Evolutionary conservation across 1,140 invertebrate species (phyloP), one percentile per base, ranked within the genome.

Genomic region (Diplogasteroides magnus): DNA sequence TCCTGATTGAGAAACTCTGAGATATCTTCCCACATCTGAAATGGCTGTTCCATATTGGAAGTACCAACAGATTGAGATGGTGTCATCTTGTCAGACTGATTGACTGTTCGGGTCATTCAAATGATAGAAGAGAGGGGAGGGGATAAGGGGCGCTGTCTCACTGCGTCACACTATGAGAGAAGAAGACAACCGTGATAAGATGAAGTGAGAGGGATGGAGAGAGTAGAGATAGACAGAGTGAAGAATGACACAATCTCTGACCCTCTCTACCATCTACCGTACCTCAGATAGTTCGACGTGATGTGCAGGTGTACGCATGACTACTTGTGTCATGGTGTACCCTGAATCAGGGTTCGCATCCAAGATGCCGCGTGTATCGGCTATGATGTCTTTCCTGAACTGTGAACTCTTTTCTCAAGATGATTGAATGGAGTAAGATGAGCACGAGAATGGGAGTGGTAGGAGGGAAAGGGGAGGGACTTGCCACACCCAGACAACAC

Each of bases 21-120:
- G 29, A 68, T 68, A 26, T 68, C 67, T 25, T 68, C 58, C 67
- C 67, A 68, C 23, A 68, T 55, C 67, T 68, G 67, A 64, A 68
- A 64, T n/a, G n/a, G n/a, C n/a, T n/a, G n/a, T n/a, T n/a, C n/a
- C n/a, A n/a, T n/a, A n/a, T n/a, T n/a, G n/a, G n/a, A n/a, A n/a
- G n/a, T n/a, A n/a, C n/a, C n/a, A n/a, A n/a, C n/a, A n/a, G n/a
- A n/a, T n/a, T n/a, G n/a, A n/a, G n/a, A n/a, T n/a, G n/a, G n/a
- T n/a, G n/a, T n/a, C n/a, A n/a, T n/a, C n/a, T n/a, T n/a, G n/a
- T n/a, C n/a, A n/a, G n/a, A n/a, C n/a, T n/a, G n/a, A n/a, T n/a
- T n/a, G n/a, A n/a, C n/a, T 11, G 19, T 48, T 6, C 6, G 6
- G 19, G 37, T 19, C 6, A 48, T 48, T 48, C 6, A 48, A 48